Base-by-base conservation (phyloP, 2,113 vertebrate species). In the Cyprinodon brontotheroides region DNA sequence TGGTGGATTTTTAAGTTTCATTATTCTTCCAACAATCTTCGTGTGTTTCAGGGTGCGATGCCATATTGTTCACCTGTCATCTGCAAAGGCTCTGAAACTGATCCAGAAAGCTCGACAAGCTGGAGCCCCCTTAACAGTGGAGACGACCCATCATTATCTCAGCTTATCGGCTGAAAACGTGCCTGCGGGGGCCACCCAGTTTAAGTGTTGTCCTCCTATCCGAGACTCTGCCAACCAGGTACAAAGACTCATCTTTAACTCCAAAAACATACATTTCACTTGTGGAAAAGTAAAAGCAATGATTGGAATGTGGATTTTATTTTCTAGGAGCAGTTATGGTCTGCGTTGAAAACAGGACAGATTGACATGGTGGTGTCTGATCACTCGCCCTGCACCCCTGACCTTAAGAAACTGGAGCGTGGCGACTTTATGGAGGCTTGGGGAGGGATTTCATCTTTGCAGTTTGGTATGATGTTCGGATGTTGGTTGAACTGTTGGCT, bases 291-390 rank as follows among this genome's bases (percentile, higher is more conserved):
- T 29, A 2, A 29, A 67, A 20, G 17, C 20, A 57, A 50, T 40
- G 13, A 39, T 59, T 17, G 29, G 22, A 4, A 0, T 11, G 5
- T 22, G 2, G 4, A 40, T 64, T 36, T 15, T 63, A 14, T 73
- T 39, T 47, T 0, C 41, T 70, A 96, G 95, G 94, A 95, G 81
- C 80, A 93, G 78, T 73, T 96, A 29, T 96, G 95, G 95, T 84
- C 85, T 10, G 95, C 95, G 3, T 81, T 96, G 57, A 92, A 90
- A 83, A 83, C 77, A 45, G 92, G 93, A 4, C 86, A 93, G 10
- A 96, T 96, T 20, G 95, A 96, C 88, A 95, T 96, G 95, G 95
- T 96, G 38, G 94, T 96, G 72, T 96, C 95, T 4, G 95, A 96
- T 74, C 95, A 96, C 78, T 95, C 93, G 1, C 94, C 95, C 59